A percentile compares a stretch with the other conserved stretches of the same genome.
phyloP scores from a whole-genome alignment of 1,140 invertebrate species.

The Aphelenchoides fujianensis region DNA sequence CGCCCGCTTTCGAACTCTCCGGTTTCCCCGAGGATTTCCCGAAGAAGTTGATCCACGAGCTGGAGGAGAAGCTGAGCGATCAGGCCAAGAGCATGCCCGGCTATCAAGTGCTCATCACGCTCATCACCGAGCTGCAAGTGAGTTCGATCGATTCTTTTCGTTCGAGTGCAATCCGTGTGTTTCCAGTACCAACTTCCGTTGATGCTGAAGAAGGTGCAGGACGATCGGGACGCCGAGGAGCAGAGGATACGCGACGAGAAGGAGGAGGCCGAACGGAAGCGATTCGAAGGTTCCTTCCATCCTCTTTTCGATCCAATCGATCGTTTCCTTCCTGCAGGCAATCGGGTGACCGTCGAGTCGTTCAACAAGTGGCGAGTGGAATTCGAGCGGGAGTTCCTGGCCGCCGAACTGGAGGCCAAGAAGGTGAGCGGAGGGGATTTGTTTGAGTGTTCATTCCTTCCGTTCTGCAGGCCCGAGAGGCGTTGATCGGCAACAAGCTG shows the following conservation, averaged over 20 bases:
- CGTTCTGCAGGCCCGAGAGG: slow-evolving; percentile 37
- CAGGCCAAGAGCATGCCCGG: slow-evolving; percentile 90
- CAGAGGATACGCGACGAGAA: slow-evolving; percentile 44
- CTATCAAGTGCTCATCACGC: slow-evolving; percentile 77
- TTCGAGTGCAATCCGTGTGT: slow-evolving; percentile 14
- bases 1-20: slow-evolving; percentile 18
- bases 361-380: slow-evolving; percentile 88
- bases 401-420: slow-evolving; percentile 67
- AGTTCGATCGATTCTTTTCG: slow-evolving; percentile 40
- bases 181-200: slow-evolving; percentile 15
- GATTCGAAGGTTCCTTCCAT: slow-evolving; percentile 55
- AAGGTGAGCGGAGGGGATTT: slow-evolving; percentile 34
- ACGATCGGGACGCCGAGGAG: slow-evolving; percentile 27
- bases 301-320: slow-evolving; percentile 16
- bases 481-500: slow-evolving; percentile 37
- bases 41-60: slow-evolving; percentile 31
- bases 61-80: slow-evolving; percentile 64
- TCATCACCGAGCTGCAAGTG: slow-evolving; percentile 86
- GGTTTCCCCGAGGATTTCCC: slow-evolving; percentile 28
- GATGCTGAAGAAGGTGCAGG: slow-evolving; percentile 38
- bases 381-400: slow-evolving; percentile 84
- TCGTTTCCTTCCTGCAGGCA: slow-evolving; percentile 76
- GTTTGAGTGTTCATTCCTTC: slow-evolving; percentile 9
- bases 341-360: slow-evolving; percentile 87
- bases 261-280: slow-evolving; percentile 71